These are phyloP conservation scores for Dufourea novaeangliae DNA, from an alignment of 1,140 invertebrate genomes.

Conservation along the genomic window DNA sequence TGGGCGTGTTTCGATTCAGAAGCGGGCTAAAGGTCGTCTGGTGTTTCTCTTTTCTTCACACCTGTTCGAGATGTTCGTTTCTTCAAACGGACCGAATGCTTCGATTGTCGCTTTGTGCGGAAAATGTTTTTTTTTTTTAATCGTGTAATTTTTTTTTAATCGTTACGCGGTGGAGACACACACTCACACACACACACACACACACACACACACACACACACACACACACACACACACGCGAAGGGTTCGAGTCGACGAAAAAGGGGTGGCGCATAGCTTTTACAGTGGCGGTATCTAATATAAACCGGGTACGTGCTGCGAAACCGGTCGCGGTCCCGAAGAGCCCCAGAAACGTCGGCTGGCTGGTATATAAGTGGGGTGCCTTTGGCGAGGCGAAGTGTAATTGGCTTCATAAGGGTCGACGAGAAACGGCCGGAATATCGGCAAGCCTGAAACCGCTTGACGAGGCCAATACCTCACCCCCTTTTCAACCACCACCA, in stretches of 20 bases:
- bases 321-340: constrained; percentile 49
- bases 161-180: neutral
- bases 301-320: constrained; percentile 56
- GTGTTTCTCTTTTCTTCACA: too few relatives aligned
- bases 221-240: too few relatives aligned
- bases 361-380: constrained; percentile 64
- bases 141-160: too few relatives aligned
- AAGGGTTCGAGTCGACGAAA: constrained; percentile 20
- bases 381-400: constrained; percentile 70
- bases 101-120: too few relatives aligned
- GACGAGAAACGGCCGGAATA: constrained; percentile 70
- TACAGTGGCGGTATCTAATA: constrained; percentile 60
- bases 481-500: constrained; percentile 18
- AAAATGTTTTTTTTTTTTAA: too few relatives aligned
- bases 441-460: constrained; percentile 70
- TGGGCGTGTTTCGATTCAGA: too few relatives aligned
- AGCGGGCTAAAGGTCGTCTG: too few relatives aligned
- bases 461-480: constrained; percentile 71
- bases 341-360: constrained; percentile 50
- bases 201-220: neutral
- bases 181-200: neutral
- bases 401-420: constrained; percentile 77
- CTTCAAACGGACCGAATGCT: too few relatives aligned
- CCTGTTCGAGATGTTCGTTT: too few relatives aligned
- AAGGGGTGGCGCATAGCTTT: constrained; percentile 43